Base-by-base conservation (phyloP, 2,113 vertebrate species). In the Tiliqua scincoides region DNA sequence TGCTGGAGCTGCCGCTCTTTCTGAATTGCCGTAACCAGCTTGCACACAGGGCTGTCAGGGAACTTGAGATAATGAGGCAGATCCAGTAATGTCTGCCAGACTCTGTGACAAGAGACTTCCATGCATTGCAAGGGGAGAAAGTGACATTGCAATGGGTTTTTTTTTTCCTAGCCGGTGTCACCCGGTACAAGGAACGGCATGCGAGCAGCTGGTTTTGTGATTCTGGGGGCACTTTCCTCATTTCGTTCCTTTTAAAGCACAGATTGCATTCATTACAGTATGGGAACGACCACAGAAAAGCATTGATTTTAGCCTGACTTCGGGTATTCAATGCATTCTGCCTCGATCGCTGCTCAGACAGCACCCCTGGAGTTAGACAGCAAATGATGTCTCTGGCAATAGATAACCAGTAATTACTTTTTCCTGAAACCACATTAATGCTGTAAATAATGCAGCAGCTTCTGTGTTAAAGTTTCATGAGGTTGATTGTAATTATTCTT, bases 381-480 rank as follows among this genome's bases (percentile, higher is more conserved):
- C 57, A 92, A 93, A 88, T 0, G 1, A 87, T 73, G 71, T 89
- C 77, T 88, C 79, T 90, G 86, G 85, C 78, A 85, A 86, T 81
- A 88, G 70, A 94, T 85, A 94, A 91, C 82, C 70, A 94, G 35
- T 65, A 94, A 94, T 94, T 93, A 93, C 43, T 37, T 94, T n/a
- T 91, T 91, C 62, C 82, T 90, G 82, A 93, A 93, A 90, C 61
- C 80, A 82, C 32, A 81, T 91, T 89, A 85, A 88, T 84, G 76
- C 88, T 90, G 89, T 92, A 93, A 95, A 93, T 91, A 94, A 94
- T 92, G 80, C 82, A 92, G 76, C 32, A 87, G 84, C 43, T 91
- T 93, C 70, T 89, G 57, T 87, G 84, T 94, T 95, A 94, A 94
- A 93, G 92, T 94, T 93, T 92, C 89, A 94, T 91, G 86, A 91